A percentile compares a stretch with the other conserved stretches of the same genome.
phyloP scores from a whole-genome alignment of 1,140 invertebrate species.

The Bombus pyrosoma region DNA sequence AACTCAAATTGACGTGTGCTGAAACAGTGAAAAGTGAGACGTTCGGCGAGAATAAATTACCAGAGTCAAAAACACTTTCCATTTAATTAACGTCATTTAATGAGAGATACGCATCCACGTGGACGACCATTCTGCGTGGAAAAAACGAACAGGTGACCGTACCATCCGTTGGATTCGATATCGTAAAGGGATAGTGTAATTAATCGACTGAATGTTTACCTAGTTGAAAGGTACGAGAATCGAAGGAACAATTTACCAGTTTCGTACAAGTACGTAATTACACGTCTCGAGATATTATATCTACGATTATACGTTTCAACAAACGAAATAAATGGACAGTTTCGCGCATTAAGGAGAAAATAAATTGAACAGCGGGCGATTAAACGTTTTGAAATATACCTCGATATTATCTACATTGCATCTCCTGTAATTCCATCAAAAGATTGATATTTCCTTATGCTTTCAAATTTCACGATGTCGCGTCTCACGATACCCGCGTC shows the following conservation, averaged over 20 bases:
- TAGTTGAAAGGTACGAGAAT: background rate
- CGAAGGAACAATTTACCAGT: background rate
- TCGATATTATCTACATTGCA: too few relatives aligned
- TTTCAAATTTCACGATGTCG: too few relatives aligned
- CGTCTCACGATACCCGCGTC: too few relatives aligned
- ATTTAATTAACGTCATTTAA: conserved; percentile 50
- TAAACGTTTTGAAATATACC: too few relatives aligned
- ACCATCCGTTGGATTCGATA: conserved; percentile 2
- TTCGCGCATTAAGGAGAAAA: too few relatives aligned
- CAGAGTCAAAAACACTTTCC: conserved; percentile 34
- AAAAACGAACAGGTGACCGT: conserved; percentile 54
- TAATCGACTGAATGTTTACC: conserved; percentile 40
- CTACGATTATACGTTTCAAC: too few relatives aligned
- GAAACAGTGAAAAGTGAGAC: conserved; percentile 16
- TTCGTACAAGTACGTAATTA: background rate
- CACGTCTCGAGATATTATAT: too few relatives aligned
- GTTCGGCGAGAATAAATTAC: conserved; percentile 29
- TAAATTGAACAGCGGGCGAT: too few relatives aligned
- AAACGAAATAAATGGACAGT: too few relatives aligned
- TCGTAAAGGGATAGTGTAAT: conserved; percentile 9
- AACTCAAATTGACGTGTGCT: background rate
- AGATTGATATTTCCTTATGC: too few relatives aligned
- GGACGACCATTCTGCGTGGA: conserved; percentile 5
- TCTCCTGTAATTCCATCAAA: too few relatives aligned
- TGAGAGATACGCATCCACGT: conserved; percentile 34